These are phyloP conservation scores for Odontesthes bonariensis DNA, from an alignment of 2,113 vertebrate species.

Conservation along the genomic window DNA sequence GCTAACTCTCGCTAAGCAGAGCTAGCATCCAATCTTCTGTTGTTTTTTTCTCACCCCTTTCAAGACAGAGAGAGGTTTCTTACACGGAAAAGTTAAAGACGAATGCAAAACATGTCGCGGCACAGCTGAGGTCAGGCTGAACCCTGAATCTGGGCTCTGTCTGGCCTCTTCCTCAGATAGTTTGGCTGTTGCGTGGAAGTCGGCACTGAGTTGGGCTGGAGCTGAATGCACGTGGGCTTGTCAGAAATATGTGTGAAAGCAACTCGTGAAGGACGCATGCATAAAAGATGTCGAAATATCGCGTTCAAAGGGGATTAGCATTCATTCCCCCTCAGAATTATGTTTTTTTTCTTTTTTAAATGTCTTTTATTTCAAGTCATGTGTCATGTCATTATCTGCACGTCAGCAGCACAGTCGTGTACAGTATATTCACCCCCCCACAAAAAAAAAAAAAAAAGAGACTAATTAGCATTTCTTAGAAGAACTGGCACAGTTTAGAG, in stretches of 20 bases:
- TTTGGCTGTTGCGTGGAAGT: too few relatives aligned
- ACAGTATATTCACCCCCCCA: not conserved
- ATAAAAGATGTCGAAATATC: constrained; percentile 2
- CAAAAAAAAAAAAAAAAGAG: not conserved
- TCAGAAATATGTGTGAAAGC: too few relatives aligned
- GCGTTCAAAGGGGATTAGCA: constrained; percentile 19
- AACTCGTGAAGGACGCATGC: too few relatives aligned
- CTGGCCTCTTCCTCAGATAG: too few relatives aligned
- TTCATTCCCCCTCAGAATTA: not conserved
- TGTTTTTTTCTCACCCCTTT: constrained; percentile 35
- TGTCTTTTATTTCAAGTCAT: not conserved
- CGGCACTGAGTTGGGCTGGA: too few relatives aligned
- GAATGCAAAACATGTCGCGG: constrained; percentile 31
- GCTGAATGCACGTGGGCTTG: too few relatives aligned
- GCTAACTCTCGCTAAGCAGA: constrained; percentile 49
- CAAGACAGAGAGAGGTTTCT: constrained; percentile 1
- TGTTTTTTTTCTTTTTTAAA: constrained; percentile 8
- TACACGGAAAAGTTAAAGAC: constrained; percentile 18
- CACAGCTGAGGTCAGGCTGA: constrained; percentile 13
- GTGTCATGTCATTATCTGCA: constrained; percentile 20
- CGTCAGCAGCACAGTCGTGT: constrained; percentile 6
- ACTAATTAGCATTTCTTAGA: constrained; percentile 43
- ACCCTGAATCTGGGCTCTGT: too few relatives aligned
- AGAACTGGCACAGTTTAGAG: constrained; percentile 43
- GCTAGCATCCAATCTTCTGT: constrained; percentile 40